Conservation (phyloP, 2,888 invertebrate genomes). For the Mesorhabditis spiculigera region DNA sequence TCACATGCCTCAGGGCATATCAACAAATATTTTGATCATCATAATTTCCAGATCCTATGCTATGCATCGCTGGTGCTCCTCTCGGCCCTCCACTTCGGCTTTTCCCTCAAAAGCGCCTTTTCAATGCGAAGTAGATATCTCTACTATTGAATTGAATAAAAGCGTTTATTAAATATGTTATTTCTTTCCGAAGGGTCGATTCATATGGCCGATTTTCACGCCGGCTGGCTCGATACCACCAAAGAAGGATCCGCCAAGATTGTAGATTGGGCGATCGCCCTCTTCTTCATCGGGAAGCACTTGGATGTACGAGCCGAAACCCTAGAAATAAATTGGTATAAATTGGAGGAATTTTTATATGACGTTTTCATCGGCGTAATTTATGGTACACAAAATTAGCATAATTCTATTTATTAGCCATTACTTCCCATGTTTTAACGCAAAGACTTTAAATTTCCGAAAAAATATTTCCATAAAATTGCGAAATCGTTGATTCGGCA, state of each 20-base stretch:
- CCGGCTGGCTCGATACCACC: conserved; percentile 53
- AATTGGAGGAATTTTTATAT: background rate
- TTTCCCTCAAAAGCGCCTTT: conserved; percentile 40
- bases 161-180: background rate
- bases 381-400: background rate
- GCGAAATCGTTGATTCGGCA: too few species aligned
- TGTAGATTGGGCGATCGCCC: conserved; percentile 48
- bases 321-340: conserved; percentile 21
- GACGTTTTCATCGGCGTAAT: background rate
- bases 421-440: background rate
- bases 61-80: conserved; percentile 20
- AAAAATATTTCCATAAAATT: background rate
- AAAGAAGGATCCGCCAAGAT: conserved; percentile 44
- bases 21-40: too few species aligned
- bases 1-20: too few species aligned
- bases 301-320: conserved; percentile 49
- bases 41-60: too few species aligned
- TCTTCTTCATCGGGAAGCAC: conserved; percentile 48
- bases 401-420: background rate
- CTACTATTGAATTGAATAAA: conserved; percentile 23
- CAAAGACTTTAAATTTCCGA: background rate
- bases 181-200: conserved; percentile 37
- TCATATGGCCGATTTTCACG: conserved; percentile 45
- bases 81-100: conserved; percentile 31
- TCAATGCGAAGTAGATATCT: conserved; percentile 28